Percentiles rank a stretch among this genome's conserved stretches.
phyloP scores from a whole-genome alignment of 2,888 invertebrate genomes.

The Heliconius erato region DNA sequence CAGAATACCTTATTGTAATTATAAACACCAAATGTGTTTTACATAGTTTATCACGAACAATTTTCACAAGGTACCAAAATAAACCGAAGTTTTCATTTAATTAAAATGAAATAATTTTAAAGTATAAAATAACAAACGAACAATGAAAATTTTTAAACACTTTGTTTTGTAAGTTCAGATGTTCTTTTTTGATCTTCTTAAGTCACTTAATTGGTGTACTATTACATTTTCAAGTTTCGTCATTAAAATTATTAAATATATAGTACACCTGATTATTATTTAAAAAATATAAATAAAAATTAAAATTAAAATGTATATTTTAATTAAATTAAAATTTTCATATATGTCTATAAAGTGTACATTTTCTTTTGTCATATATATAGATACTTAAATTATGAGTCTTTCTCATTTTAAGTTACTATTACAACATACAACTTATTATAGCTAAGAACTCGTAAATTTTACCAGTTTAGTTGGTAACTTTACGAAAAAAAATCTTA shows the following conservation, averaged over 20 bases:
- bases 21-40: too few species aligned
- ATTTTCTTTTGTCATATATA: too few species aligned
- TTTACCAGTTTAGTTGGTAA: neutral
- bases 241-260: neutral
- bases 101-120: neutral
- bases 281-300: too few species aligned
- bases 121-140: neutral
- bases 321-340: too few species aligned
- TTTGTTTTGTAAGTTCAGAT: neutral
- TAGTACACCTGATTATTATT: neutral
- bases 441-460: too few species aligned
- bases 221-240: neutral
- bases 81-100: neutral
- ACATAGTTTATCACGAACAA: neutral
- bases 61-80: neutral
- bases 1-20: too few species aligned
- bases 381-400: too few species aligned
- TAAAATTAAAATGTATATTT: too few species aligned
- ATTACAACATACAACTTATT: too few species aligned
- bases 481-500: neutral
- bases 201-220: constrained; percentile 10
- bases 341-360: too few species aligned
- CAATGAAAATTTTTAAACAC: neutral
- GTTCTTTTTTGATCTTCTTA: neutral
- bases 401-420: too few species aligned